A percentile compares a stretch with the other conserved stretches of the same genome.
Evolutionary conservation across 2,888 invertebrate genomes (phyloP).

Genomic region (Polia nebulosa): DNA sequence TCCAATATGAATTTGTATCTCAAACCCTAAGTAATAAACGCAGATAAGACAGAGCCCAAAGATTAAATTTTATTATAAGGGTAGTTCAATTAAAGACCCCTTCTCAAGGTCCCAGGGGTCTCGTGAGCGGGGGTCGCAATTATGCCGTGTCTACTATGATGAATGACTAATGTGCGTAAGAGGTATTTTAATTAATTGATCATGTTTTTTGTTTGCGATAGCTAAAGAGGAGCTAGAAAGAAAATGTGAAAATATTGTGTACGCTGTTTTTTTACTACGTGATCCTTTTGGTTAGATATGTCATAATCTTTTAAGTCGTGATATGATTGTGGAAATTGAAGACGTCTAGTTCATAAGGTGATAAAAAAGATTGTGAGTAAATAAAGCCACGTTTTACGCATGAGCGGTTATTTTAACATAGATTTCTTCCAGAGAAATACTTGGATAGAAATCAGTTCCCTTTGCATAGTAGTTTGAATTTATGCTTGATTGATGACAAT

Average conservation of each 20-base stretch:
- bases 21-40: conserved; percentile 65
- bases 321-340: conserved; percentile 4
- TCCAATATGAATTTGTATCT: conserved; percentile 53
- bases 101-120: conserved; percentile 56
- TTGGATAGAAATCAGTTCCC: too few relatives aligned
- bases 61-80: conserved; percentile 72
- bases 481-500: too few relatives aligned
- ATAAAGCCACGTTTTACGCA: neutral
- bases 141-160: conserved; percentile 61
- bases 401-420: neutral
- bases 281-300: conserved; percentile 17
- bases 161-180: conserved; percentile 54
- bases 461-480: too few relatives aligned
- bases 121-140: conserved; percentile 62
- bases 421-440: too few relatives aligned
- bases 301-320: conserved; percentile 22
- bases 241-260: neutral
- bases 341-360: neutral
- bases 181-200: conserved; percentile 68
- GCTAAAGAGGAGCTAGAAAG: conserved; percentile 12
- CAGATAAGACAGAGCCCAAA: conserved; percentile 62
- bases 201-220: conserved; percentile 43
- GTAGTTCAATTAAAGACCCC: conserved; percentile 64
- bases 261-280: neutral
- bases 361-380: neutral